A percentile compares a stretch with the other conserved stretches of the same genome.
These are phyloP conservation scores for Scleropages formosus DNA, from an alignment of 2,797 vertebrate species.

Conservation along the genomic window DNA sequence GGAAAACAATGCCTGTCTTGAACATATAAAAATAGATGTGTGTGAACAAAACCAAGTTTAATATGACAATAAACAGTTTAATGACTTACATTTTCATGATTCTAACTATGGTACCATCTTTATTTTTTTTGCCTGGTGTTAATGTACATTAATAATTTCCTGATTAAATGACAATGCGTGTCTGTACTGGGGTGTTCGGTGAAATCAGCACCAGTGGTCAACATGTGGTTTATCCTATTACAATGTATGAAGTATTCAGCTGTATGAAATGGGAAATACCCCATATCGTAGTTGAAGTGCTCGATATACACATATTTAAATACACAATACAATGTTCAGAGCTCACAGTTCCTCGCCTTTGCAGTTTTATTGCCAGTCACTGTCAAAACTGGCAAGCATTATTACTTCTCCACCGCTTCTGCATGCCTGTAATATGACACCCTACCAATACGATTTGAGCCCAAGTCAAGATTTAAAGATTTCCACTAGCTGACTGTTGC, in stretches of 20 bases:
- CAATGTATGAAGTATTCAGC: too few species aligned
- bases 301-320: constrained; percentile 33
- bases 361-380: not conserved
- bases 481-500: not conserved
- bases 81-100: too few species aligned
- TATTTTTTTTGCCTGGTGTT: not conserved
- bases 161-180: too few species aligned
- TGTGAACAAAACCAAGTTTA: constrained; percentile 38
- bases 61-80: not conserved
- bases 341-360: not conserved
- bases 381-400: constrained; percentile 22
- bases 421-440: not conserved
- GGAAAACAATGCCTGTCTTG: constrained; percentile 20
- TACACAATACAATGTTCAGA: constrained; percentile 27
- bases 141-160: too few species aligned
- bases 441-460: constrained; percentile 9
- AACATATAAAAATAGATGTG: constrained; percentile 24
- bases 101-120: not conserved
- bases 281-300: too few species aligned
- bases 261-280: too few species aligned
- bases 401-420: not conserved
- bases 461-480: constrained; percentile 6
- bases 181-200: too few species aligned
- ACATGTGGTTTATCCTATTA: too few species aligned
- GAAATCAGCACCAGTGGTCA: too few species aligned